A percentile compares a stretch with the other conserved stretches of the same genome.
Evolutionary conservation across 2,888 invertebrate species (phyloP).

Genomic region (Drosophila fulvimacula): DNA sequence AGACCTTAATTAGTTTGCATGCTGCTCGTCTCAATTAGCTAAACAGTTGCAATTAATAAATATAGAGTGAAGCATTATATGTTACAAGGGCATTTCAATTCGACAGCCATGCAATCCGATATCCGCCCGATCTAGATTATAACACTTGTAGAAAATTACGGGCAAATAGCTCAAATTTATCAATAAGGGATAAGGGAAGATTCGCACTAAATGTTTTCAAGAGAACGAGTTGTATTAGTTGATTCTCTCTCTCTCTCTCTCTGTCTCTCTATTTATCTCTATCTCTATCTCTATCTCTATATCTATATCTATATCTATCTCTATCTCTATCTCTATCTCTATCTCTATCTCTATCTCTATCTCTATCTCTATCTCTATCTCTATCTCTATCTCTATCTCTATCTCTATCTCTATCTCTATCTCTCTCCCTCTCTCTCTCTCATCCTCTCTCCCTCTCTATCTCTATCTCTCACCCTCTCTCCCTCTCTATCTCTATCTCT

Average conservation of each 20-base stretch:
- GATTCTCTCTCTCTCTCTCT: background rate
- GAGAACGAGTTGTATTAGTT: too few relatives aligned
- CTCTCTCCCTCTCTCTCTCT: background rate
- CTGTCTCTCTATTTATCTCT: background rate
- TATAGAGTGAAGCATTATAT: background rate
- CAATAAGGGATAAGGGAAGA: background rate
- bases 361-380: too few relatives aligned
- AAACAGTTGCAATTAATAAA: constrained; percentile 2
- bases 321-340: background rate
- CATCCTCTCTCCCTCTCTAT: background rate
- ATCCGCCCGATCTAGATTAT: background rate
- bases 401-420: background rate
- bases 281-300: background rate
- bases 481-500: background rate
- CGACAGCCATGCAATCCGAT: background rate
- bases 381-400: background rate
- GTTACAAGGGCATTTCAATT: constrained; percentile 13
- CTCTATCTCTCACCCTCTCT: too few relatives aligned
- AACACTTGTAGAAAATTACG: background rate
- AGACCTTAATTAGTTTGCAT: constrained; percentile 26
- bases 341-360: background rate
- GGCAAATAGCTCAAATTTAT: background rate
- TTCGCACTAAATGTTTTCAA: background rate
- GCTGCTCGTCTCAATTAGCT: constrained; percentile 6
- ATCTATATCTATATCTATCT: background rate